Percentiles rank a stretch among this genome's conserved stretches.
phyloP scores from a whole-genome alignment of 1,140 invertebrate genomes.

The Psilanteris sp. region DNA sequence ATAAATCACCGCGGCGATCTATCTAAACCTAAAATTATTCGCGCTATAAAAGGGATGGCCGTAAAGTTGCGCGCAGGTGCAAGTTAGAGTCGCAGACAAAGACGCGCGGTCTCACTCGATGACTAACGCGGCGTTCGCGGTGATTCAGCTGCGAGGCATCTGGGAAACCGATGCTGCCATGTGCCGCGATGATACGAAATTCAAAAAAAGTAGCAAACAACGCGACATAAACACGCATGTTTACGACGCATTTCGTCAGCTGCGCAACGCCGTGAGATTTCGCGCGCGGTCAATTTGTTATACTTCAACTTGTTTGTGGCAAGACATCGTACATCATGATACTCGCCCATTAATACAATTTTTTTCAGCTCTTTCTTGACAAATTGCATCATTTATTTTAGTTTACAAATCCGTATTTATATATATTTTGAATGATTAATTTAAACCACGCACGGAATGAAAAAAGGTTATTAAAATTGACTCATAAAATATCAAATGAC shows the following conservation, averaged over 20 bases:
- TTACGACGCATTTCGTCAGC: constrained; percentile 15
- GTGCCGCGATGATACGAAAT: constrained; percentile 4
- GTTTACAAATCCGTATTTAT: too few species aligned
- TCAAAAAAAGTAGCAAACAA: not conserved
- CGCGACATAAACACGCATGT: constrained; percentile 8
- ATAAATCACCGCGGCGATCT: constrained; percentile 30
- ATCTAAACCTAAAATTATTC: constrained; percentile 18
- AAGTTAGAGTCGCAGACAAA: constrained; percentile 17
- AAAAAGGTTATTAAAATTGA: too few species aligned
- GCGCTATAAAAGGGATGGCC: not conserved
- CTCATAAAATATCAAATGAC: not conserved
- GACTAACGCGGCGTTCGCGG: constrained; percentile 35
- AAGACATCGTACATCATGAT: too few species aligned
- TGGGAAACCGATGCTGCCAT: constrained; percentile 22
- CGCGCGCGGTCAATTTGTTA: not conserved
- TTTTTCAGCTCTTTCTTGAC: too few species aligned
- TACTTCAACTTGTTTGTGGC: not conserved
- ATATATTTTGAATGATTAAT: too few species aligned
- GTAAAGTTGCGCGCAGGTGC: constrained; percentile 47
- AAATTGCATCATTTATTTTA: too few species aligned
- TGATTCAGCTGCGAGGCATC: constrained; percentile 45
- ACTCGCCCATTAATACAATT: too few species aligned
- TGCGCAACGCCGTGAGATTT: constrained; percentile 4
- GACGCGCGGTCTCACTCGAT: constrained; percentile 32
- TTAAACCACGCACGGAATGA: too few species aligned